Conservation (phyloP, 1,140 invertebrate genomes). For the Onthophagus taurus region DNA sequence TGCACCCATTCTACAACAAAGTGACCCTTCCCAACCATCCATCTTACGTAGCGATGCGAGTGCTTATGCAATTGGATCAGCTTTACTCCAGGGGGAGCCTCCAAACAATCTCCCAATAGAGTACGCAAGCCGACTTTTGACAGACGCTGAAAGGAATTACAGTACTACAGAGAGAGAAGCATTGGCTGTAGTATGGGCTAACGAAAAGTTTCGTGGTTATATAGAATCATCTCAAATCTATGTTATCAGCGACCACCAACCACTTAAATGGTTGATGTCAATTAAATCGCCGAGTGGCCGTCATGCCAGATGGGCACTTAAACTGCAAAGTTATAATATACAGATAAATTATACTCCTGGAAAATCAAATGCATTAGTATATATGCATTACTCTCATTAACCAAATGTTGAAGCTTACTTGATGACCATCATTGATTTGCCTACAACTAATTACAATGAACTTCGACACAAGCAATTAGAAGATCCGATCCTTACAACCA, state of each 20-base stretch:
- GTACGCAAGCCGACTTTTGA: constrained; percentile 18
- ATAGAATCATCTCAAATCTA: not conserved
- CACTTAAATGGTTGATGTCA: constrained; percentile 20
- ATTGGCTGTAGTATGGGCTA: constrained; percentile 36
- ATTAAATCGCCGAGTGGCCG: constrained; percentile 21
- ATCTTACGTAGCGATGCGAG: too few species aligned
- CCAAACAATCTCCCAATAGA: not conserved
- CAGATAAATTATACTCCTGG: constrained; percentile 16
- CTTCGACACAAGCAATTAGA: constrained; percentile 25
- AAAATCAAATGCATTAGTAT: constrained; percentile 15
- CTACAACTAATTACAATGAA: constrained; percentile 13
- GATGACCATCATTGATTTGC: constrained; percentile 23
- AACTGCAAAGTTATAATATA: constrained; percentile 17
- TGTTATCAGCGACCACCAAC: constrained; percentile 16
- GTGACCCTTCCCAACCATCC: too few species aligned
- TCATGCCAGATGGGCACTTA: constrained; percentile 24
- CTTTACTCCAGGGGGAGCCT: not conserved
- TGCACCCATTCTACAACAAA: too few species aligned
- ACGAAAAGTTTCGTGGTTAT: constrained; percentile 37
- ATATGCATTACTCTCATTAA: constrained; percentile 16
- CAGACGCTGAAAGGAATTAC: constrained; percentile 35
- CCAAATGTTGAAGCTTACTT: too few species aligned
- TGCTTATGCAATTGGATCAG: too few species aligned
- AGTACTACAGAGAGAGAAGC: constrained; percentile 35
- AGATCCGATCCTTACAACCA: constrained; percentile 23